Evolutionary conservation across 2,888 invertebrate genomes (phyloP).

Genomic region (Operophtera brumata): DNA sequence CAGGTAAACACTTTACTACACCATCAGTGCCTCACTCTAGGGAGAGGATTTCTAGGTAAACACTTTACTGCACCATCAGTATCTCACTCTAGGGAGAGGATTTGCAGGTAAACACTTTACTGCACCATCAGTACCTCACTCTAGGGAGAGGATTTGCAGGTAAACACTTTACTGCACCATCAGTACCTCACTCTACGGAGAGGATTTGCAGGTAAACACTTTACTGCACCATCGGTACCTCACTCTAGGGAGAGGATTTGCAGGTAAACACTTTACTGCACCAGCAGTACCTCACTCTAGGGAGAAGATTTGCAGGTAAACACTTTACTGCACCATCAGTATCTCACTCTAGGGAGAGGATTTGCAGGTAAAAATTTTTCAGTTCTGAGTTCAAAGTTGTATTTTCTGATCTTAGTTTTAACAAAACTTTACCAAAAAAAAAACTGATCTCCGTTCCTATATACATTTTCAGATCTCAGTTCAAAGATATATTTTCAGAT

Average conservation of each 20-base stretch:
- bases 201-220: no score
- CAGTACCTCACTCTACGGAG: constrained; percentile 60
- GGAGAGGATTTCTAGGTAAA: no score
- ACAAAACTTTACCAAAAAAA: no score
- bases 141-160: constrained; percentile 69
- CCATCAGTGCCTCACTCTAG: constrained; percentile 55
- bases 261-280: constrained; percentile 50
- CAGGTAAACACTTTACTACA: constrained; percentile 50
- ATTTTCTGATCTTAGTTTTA: no score
- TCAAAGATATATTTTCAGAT: no score
- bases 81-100: constrained; percentile 63
- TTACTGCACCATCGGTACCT: constrained; percentile 49
- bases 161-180: constrained; percentile 47
- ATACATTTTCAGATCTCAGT: no score
- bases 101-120: no score
- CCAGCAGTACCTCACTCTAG: constrained; percentile 55
- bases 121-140: constrained; percentile 49
- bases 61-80: constrained; percentile 46
- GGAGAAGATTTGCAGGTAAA: no score
- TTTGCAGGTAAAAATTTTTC: constrained; percentile 23
- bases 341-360: constrained; percentile 63
- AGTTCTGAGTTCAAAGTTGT: no score
- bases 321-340: constrained; percentile 46
- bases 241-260: constrained; percentile 66
- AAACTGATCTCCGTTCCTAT: no score